phyloP scores from a whole-genome alignment of 2,888 invertebrate species.

The Aphodius granarius region DNA sequence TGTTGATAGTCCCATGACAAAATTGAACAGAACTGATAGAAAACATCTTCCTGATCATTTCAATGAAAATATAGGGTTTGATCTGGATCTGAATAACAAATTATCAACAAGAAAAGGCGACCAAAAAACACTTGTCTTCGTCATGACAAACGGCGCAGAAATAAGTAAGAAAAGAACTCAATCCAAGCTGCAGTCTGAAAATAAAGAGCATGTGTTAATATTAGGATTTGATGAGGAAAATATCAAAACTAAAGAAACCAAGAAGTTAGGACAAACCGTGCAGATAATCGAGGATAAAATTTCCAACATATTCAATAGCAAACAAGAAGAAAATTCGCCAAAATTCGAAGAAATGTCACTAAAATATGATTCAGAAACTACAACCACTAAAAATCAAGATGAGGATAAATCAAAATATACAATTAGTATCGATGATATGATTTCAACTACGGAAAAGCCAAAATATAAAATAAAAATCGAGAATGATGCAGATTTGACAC shows the following conservation, averaged over 20 bases:
- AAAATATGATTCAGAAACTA: neutral
- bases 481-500: neutral
- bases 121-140: slow-evolving; percentile 39
- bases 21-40: slow-evolving; percentile 50
- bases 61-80: slow-evolving; percentile 30
- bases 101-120: slow-evolving; percentile 21
- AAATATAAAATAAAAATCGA: slow-evolving; percentile 12
- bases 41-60: slow-evolving; percentile 47
- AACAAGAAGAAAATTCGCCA: neutral
- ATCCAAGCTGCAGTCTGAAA: slow-evolving; percentile 21
- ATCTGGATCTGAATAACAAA: slow-evolving; percentile 32
- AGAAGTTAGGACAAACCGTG: slow-evolving; percentile 8
- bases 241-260: slow-evolving; percentile 9
- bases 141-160: slow-evolving; percentile 34
- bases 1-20: slow-evolving; percentile 40
- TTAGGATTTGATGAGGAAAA: slow-evolving; percentile 19
- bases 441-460: slow-evolving; percentile 3
- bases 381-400: neutral
- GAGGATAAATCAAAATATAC: slow-evolving; percentile 12
- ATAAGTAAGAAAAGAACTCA: slow-evolving; percentile 18
- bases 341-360: neutral
- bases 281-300: neutral
- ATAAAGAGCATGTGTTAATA: slow-evolving; percentile 4
- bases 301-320: slow-evolving; percentile 1
- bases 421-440: slow-evolving; percentile 1